phyloP scores from a whole-genome alignment of 2,797 vertebrate species.

The Gorsachius magnificus region DNA sequence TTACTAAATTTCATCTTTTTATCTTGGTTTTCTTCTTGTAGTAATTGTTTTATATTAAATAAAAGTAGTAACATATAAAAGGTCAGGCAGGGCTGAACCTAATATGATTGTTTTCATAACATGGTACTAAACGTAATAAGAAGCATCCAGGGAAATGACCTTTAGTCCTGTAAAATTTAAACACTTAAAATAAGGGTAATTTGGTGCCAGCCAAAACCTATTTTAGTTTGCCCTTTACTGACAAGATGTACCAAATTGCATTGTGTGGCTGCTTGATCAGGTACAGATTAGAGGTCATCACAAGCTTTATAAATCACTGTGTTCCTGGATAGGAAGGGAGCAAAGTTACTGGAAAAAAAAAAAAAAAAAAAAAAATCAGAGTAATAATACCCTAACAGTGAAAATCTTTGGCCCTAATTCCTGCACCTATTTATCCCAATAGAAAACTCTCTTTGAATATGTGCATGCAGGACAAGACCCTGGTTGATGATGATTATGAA shows the following conservation, averaged over 20 bases:
- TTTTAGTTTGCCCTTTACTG: conserved; percentile 2
- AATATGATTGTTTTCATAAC: conserved; percentile 6
- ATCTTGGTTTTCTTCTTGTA: neutral
- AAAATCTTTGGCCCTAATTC: neutral
- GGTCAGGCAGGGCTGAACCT: neutral
- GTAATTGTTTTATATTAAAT: conserved; percentile 8
- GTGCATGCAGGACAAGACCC: neutral
- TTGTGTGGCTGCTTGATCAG: neutral
- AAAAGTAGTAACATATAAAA: neutral
- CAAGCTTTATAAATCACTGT: neutral
- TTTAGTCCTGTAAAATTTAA: conserved; percentile 23
- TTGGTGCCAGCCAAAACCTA: conserved; percentile 10
- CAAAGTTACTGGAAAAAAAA: neutral
- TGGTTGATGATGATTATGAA: neutral
- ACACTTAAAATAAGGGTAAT: conserved; percentile 12
- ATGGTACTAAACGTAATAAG: neutral
- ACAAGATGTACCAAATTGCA: conserved; percentile 1
- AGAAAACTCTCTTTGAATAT: neutral
- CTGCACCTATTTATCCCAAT: neutral
- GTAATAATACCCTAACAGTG: neutral
- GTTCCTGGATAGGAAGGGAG: neutral
- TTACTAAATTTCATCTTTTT: conserved; percentile 3
- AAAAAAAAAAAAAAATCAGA: neutral
- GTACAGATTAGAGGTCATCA: neutral
- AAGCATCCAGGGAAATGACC: neutral